Evolutionary conservation across 2,888 invertebrate species (phyloP), one percentile per base, ranked within the genome.

Genomic region (Toxonevra muliebris): DNA sequence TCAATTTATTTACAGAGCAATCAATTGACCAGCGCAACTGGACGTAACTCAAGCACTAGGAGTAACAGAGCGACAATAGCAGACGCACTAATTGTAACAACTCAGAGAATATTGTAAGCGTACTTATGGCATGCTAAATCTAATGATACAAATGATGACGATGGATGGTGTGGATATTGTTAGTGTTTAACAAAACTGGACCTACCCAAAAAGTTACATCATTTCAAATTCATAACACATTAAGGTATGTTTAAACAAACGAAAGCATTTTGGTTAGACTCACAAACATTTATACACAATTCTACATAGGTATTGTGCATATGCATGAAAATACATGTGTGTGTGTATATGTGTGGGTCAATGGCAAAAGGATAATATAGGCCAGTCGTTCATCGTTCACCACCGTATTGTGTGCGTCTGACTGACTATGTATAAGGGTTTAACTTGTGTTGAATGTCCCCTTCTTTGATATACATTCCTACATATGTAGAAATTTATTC

Each of bases 391-490:
- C 50, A 30, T 12, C 8, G n/a, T 60, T 60, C 50, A 60, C 17
- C 30, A 60, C 30, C 57, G n/a, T 30, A n/a, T n/a, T 41, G 55
- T 55, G 55, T 40, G 55, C 11, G 8, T 48, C n/a, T 43, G 43
- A 41, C 58, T 58, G 41, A 11, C 41, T 61, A 52, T 61, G 52
- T 60, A 60, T 45, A 65, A 59, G 65, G 65, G 55, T 13, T 53
- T 61, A 58, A 58, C 57, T 65, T 55, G 42, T 64, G 5, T 61
- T 40, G 60, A 55, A 58, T 58, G 15, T 50, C 9, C 50, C 50
- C 19, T 20, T 65, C 20, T 19, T 58, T 50, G 55, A 9, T 48
- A 53, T 57, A 57, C 52, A 17, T 54, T 15, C 45, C 19, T 42
- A 43, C 61, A 63, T 45, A 13, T 19, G 30, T 53, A 40, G 53